Evolutionary conservation across 2,113 vertebrate species (phyloP).

Genomic region (Coturnix japonica): DNA sequence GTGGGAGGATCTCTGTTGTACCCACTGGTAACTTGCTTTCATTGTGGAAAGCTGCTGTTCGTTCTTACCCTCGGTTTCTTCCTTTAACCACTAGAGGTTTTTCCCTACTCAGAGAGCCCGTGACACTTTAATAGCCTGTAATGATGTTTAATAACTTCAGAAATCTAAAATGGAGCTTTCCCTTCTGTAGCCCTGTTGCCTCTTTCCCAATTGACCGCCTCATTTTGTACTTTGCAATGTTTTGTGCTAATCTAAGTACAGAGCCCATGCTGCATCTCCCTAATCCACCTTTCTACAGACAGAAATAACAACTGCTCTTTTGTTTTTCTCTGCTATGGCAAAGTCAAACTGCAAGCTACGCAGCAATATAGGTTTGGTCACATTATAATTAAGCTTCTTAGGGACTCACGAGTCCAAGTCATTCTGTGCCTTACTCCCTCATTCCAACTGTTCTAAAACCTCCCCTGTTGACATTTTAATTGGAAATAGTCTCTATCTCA

Average conservation of each 20-base stretch:
- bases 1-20: background rate
- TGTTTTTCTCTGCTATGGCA: background rate
- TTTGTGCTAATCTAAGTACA: background rate
- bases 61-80: background rate
- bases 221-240: background rate
- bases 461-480: slow-evolving; percentile 43
- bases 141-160: background rate
- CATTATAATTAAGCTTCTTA: background rate
- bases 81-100: background rate
- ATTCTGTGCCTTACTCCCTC: background rate
- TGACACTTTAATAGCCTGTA: slow-evolving; percentile 3
- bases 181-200: background rate
- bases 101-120: background rate
- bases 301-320: background rate
- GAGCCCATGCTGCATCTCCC: slow-evolving; percentile 8
- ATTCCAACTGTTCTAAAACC: slow-evolving; percentile 16
- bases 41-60: background rate
- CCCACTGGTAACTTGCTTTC: background rate
- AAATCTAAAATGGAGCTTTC: background rate
- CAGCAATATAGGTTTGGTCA: background rate
- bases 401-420: background rate
- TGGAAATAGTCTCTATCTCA: background rate
- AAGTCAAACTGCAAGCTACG: background rate
- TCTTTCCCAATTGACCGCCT: background rate
- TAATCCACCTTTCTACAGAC: background rate